These are phyloP conservation scores for Crossocerus cetratus DNA, from an alignment of 2,888 invertebrate species.

Conservation along the genomic window DNA sequence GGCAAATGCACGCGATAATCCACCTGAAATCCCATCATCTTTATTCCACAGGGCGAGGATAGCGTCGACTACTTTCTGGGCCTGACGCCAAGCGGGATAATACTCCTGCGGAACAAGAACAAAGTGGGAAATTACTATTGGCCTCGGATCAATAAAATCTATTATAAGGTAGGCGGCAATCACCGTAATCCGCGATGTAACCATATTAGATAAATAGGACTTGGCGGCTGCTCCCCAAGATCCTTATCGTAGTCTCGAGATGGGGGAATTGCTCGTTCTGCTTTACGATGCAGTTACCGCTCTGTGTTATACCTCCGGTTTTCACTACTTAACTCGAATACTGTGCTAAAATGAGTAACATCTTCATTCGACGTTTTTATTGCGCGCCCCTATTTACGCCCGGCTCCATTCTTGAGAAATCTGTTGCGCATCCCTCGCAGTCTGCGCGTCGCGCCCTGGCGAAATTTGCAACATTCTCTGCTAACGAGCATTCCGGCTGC, in stretches of 20 bases:
- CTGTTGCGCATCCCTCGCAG: too few relatives aligned
- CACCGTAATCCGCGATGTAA: constrained; percentile 12
- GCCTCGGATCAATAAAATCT: constrained; percentile 97
- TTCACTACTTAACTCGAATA: background rate
- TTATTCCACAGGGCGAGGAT: constrained; percentile 89
- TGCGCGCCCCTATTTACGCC: background rate
- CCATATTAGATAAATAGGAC: background rate
- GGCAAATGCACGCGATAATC: constrained; percentile 21
- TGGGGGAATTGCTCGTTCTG: background rate
- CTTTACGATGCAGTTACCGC: background rate
- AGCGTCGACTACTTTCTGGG: constrained; percentile 97
- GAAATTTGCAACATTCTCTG: too few relatives aligned
- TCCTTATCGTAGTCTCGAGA: background rate
- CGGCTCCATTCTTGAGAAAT: too few relatives aligned
- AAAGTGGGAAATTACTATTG: constrained; percentile 99
- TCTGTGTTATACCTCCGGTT: background rate
- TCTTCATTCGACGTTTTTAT: background rate
- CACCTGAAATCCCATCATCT: constrained; percentile 15
- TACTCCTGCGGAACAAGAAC: constrained; percentile 95
- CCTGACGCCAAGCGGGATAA: constrained; percentile 95
- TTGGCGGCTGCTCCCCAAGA: background rate
- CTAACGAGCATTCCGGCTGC: too few relatives aligned
- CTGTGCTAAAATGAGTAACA: background rate
- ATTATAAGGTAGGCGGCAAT: constrained; percentile 83
- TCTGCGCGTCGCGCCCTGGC: too few relatives aligned